Base-by-base conservation (phyloP, 2,113 vertebrate genomes). In the Prinia subflava region DNA sequence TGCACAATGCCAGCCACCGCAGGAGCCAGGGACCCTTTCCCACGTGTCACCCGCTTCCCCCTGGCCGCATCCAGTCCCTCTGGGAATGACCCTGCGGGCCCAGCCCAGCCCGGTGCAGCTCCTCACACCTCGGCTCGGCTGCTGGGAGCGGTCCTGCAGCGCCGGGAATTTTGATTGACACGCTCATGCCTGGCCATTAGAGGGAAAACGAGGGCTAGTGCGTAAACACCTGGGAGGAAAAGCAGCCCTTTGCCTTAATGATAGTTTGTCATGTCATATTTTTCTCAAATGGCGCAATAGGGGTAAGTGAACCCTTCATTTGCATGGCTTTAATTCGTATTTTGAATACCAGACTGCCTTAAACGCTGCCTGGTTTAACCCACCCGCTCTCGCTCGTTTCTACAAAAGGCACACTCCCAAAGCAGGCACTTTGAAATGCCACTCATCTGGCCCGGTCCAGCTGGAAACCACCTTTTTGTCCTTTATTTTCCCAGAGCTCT, bases 221-320 rank as follows among this genome's bases (percentile, higher is more conserved):
- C 3, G 22, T 75, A 95, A 96, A 96, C 89, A 89, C 81, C 87
- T 78, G 83, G 81, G 91, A 92, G 80, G 91, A 84, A 94, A 91
- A 87, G 5, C 83, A 95, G 78, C 83, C 86, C 92, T 89, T 89
- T 93, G 77, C 73, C 78, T 92, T 91, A 95, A 97, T 95, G 87
- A 92, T 87, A 76, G 92, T 91, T 95, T 70, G 88, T 90, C 77
- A 27, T 42, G 76, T 92, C 76, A 3, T 60, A 7, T 71, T 91
- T 89, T 64, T 22, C 81, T 59, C 27, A 44, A 68, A 25, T 93
- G 92, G 94, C 1, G 6, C 87, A 87, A 96, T 1, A 33, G 77
- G 9, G 31, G 69, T 60, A 64, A 65, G 84, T 14, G 79, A 94
- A 56, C 94, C 92, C 28, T 80, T 87, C 35, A 92, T 95, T 96